phyloP scores from a whole-genome alignment of 2,113 vertebrate species.

The Onychostruthus taczanowskii region DNA sequence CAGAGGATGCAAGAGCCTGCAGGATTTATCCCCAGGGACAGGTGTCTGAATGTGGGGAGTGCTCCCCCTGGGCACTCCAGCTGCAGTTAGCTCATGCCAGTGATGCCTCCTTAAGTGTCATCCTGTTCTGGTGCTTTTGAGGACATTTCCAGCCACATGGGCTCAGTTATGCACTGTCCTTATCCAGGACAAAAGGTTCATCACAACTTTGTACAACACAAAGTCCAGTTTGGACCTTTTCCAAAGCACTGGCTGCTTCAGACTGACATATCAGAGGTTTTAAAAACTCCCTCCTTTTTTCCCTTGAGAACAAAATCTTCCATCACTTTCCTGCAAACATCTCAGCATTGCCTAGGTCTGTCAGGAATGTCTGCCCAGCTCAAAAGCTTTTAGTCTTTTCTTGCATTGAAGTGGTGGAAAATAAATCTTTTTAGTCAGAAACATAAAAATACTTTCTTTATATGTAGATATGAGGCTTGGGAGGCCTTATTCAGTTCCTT shows the following conservation, averaged over 20 bases:
- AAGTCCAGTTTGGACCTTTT: background rate
- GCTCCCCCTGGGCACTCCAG: background rate
- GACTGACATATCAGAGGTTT: background rate
- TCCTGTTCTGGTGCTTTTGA: background rate
- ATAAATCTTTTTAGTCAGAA: background rate
- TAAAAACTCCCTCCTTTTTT: background rate
- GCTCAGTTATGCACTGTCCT: background rate
- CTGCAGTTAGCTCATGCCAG: background rate
- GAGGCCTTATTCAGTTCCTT: background rate
- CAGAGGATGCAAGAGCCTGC: background rate
- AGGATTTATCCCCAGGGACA: background rate
- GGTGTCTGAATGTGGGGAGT: background rate
- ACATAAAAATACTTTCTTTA: background rate
- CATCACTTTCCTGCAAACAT: background rate
- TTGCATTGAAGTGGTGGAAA: background rate
- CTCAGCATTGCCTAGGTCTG: background rate
- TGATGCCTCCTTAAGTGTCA: accelerated
- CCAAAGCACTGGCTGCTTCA: background rate
- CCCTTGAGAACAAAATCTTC: background rate
- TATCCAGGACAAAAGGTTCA: background rate
- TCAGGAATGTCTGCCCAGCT: background rate
- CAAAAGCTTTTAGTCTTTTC: background rate
- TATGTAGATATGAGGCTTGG: background rate
- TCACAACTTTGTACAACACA: background rate
- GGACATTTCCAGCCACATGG: background rate